phyloP scores from a whole-genome alignment of 2,113 vertebrate genomes.

The Tympanuchus pallidicinctus region DNA sequence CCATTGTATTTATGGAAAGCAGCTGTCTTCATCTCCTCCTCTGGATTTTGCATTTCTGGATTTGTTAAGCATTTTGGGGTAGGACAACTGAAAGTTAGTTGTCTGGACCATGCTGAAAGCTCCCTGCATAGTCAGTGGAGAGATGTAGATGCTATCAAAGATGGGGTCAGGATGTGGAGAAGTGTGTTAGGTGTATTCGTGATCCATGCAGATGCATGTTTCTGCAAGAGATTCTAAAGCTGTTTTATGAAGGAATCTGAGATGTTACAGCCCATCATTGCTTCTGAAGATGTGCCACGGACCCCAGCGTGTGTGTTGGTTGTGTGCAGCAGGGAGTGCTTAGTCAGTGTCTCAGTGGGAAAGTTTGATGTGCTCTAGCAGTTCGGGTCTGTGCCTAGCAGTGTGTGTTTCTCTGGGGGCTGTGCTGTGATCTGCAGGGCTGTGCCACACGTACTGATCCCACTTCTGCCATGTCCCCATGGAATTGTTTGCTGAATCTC shows the following conservation, averaged over 20 bases:
- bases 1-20: not conserved
- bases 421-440: not conserved
- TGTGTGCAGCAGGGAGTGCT: not conserved
- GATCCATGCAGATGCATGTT: not conserved
- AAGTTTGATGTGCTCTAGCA: not conserved
- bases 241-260: not conserved
- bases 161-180: not conserved
- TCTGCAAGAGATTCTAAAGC: not conserved
- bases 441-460: not conserved
- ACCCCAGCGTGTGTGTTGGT: not conserved
- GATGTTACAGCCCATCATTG: not conserved
- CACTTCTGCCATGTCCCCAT: not conserved
- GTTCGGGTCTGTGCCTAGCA: not conserved
- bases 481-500: not conserved
- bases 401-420: rapidly evolving
- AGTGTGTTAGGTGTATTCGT: not conserved
- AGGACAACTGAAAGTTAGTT: not conserved
- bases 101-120: not conserved
- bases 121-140: not conserved
- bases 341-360: not conserved
- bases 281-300: not conserved
- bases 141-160: not conserved
- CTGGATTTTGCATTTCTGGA: not conserved
- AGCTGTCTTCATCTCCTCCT: not conserved
- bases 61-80: not conserved